A percentile compares a stretch with the other conserved stretches of the same genome.
These are phyloP conservation scores for Copidosoma floridanum DNA, from an alignment of 1,140 invertebrate genomes.

Conservation along the genomic window DNA sequence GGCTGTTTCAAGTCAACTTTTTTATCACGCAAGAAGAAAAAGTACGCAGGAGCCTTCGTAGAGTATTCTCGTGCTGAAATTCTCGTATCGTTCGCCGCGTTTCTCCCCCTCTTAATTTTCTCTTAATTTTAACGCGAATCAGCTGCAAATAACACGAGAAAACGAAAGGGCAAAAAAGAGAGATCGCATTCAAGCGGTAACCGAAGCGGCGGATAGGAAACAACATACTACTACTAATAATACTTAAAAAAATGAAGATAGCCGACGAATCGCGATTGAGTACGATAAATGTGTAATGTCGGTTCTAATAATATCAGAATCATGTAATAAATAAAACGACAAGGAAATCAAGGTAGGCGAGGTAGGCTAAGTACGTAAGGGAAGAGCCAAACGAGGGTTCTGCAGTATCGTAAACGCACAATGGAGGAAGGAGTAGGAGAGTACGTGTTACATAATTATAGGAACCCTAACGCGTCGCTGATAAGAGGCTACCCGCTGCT, in stretches of 20 bases:
- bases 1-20: too few species aligned
- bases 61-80: neutral
- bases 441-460: slow-evolving; percentile 5
- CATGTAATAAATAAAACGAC: slow-evolving; percentile 26
- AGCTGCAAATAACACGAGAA: neutral
- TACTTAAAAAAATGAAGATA: slow-evolving; percentile 24
- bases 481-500: too few species aligned
- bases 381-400: neutral
- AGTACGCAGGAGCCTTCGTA: neutral
- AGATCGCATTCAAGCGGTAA: neutral
- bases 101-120: slow-evolving; percentile 19
- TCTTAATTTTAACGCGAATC: neutral
- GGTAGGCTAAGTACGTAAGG: slow-evolving; percentile 4
- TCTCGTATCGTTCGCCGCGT: neutral
- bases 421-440: too few species aligned
- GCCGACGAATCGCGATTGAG: neutral
- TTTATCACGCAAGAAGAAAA: too few species aligned
- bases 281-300: slow-evolving; percentile 28
- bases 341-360: neutral
- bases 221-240: slow-evolving; percentile 27
- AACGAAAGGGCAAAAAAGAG: slow-evolving; percentile 1
- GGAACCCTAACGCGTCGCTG: slow-evolving; percentile 26
- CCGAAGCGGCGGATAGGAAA: slow-evolving; percentile 1
- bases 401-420: neutral
- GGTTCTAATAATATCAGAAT: slow-evolving; percentile 24